Evolutionary conservation across 2,888 invertebrate species (phyloP).

Genomic region (Agrotis clavis): DNA sequence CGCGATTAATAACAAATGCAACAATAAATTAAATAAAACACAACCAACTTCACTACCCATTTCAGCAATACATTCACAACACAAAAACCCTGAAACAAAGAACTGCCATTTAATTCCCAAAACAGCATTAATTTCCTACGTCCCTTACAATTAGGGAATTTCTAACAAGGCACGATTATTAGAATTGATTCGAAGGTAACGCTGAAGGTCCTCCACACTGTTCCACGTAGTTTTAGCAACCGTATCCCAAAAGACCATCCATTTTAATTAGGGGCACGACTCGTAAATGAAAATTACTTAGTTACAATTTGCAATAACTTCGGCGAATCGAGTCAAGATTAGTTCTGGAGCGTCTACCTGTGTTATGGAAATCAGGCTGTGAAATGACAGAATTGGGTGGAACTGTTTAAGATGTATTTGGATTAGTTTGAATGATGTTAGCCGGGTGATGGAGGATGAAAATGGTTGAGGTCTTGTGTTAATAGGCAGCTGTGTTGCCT

Average conservation of each 20-base stretch:
- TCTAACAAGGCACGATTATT: constrained; percentile 59
- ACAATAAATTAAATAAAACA: background rate
- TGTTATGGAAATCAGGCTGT: constrained; percentile 30
- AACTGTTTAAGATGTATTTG: constrained; percentile 32
- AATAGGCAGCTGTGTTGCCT: too few species aligned
- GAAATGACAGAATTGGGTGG: constrained; percentile 24
- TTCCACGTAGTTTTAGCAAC: constrained; percentile 47
- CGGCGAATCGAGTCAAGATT: constrained; percentile 48
- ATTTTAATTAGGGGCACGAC: constrained; percentile 62
- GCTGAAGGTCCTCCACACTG: constrained; percentile 36
- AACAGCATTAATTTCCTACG: constrained; percentile 28
- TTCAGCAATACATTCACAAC: constrained; percentile 6
- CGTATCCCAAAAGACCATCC: constrained; percentile 52
- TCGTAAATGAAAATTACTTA: constrained; percentile 58
- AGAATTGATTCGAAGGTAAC: constrained; percentile 60
- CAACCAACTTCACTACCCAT: background rate
- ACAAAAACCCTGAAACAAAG: constrained; percentile 27
- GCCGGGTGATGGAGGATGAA: background rate
- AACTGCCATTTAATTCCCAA: constrained; percentile 35
- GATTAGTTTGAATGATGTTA: constrained; percentile 20
- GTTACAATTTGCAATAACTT: constrained; percentile 58
- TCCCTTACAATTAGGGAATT: constrained; percentile 52
- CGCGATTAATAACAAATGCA: background rate
- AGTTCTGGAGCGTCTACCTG: constrained; percentile 53
- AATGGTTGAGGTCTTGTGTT: background rate